These are phyloP conservation scores for Archegozetes longisetosus DNA, from an alignment of 1,140 invertebrate genomes.

Conservation along the genomic window DNA sequence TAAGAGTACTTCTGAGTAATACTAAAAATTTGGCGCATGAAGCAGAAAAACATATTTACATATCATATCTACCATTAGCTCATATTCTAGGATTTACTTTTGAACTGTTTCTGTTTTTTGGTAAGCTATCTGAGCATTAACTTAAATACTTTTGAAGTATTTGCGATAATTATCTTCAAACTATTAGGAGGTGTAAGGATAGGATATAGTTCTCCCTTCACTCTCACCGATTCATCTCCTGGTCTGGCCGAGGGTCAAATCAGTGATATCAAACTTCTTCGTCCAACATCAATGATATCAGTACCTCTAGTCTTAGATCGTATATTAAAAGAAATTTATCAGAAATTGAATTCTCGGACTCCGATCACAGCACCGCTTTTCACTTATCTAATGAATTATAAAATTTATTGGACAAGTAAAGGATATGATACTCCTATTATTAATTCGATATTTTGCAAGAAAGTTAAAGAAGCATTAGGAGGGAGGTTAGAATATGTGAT, in stretches of 20 bases:
- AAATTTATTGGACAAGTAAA: slow-evolving; percentile 13
- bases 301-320: slow-evolving; percentile 49
- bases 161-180: not conserved
- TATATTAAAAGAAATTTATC: slow-evolving; percentile 32
- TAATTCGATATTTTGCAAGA: slow-evolving; percentile 28
- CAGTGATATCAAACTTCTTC: slow-evolving; percentile 23
- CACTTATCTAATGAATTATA: slow-evolving; percentile 16
- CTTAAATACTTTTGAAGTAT: too few species aligned
- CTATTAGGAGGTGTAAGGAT: slow-evolving; percentile 54
- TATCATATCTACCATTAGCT: slow-evolving; percentile 90
- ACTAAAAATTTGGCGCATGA: slow-evolving; percentile 32
- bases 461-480: slow-evolving; percentile 60
- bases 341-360: slow-evolving; percentile 26
- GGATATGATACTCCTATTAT: slow-evolving; percentile 17
- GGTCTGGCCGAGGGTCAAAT: slow-evolving; percentile 22
- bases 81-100: slow-evolving; percentile 78
- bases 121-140: slow-evolving; percentile 43
- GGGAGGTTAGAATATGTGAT: slow-evolving; percentile 69
- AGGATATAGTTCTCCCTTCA: slow-evolving; percentile 88
- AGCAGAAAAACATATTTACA: slow-evolving; percentile 48
- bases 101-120: slow-evolving; percentile 17
- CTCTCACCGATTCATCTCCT: slow-evolving; percentile 65
- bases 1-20: slow-evolving; percentile 69
- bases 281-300: slow-evolving; percentile 81
- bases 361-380: slow-evolving; percentile 8